Percentiles rank a stretch among this genome's conserved stretches.
These are phyloP conservation scores for Choreutis nemorana DNA, from an alignment of 2,888 invertebrate species.

Conservation along the genomic window DNA sequence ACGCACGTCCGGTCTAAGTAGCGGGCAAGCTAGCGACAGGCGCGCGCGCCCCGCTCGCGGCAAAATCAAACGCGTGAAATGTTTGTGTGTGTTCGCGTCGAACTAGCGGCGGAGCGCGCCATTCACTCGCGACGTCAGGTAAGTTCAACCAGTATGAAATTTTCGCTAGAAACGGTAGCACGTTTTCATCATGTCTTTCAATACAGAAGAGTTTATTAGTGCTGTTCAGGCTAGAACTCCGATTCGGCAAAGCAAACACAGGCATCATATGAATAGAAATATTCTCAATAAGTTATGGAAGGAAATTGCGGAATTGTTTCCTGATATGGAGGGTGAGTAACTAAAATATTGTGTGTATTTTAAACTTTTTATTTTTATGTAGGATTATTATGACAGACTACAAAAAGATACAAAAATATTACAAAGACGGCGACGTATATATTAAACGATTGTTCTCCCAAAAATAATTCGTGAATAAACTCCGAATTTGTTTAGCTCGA, in stretches of 20 bases:
- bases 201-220: conserved; percentile 2
- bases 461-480: conserved; percentile 14
- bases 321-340: conserved; percentile 15
- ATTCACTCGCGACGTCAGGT: conserved; percentile 12
- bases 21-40: conserved; percentile 13
- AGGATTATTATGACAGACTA: conserved; percentile 3
- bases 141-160: conserved; percentile 14
- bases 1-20: conserved; percentile 15
- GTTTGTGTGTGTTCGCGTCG: conserved; percentile 16
- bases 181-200: conserved; percentile 1
- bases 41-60: conserved; percentile 11
- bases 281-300: conserved; percentile 13
- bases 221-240: conserved; percentile 4
- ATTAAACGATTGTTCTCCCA: conserved; percentile 14
- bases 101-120: conserved; percentile 15
- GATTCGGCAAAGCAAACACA: conserved; percentile 11
- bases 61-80: conserved; percentile 12
- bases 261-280: conserved; percentile 13
- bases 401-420: conserved; percentile 10
- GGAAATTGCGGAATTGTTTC: conserved; percentile 14
- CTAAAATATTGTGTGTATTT: conserved; percentile 11
- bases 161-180: conserved; percentile 2
- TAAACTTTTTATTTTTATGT: conserved; percentile 12
- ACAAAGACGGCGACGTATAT: conserved; percentile 10
- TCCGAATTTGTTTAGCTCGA: conserved; percentile 14